These are phyloP conservation scores for Sebastes jordani DNA, from an alignment of 2,797 vertebrate genomes.

Conservation along the genomic window DNA sequence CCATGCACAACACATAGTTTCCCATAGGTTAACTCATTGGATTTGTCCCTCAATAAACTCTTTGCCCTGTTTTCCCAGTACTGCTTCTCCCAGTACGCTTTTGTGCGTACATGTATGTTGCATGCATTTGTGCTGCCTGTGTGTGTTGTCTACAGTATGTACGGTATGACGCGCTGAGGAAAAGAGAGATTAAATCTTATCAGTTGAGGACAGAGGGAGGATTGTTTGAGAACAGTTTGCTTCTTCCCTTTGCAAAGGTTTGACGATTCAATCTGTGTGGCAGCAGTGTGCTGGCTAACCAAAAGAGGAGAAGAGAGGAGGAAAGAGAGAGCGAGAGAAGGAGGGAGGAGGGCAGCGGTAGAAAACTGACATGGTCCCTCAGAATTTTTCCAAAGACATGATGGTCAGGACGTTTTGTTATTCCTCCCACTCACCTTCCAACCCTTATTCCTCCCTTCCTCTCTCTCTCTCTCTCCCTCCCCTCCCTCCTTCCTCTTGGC, in stretches of 20 bases:
- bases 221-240: slow-evolving; percentile 30
- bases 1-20: neutral
- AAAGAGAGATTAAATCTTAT: slow-evolving; percentile 40
- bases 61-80: neutral
- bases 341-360: neutral
- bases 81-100: neutral
- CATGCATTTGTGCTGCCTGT: neutral
- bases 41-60: slow-evolving; percentile 10
- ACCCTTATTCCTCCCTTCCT: slow-evolving; percentile 31
- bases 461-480: neutral
- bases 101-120: neutral
- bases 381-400: slow-evolving; percentile 23
- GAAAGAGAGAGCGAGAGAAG: neutral
- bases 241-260: slow-evolving; percentile 29
- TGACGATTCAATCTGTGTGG: slow-evolving; percentile 32
- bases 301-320: neutral
- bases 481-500: slow-evolving; percentile 43
- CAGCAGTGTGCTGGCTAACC: slow-evolving; percentile 21
- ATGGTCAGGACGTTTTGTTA: slow-evolving; percentile 39
- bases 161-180: neutral
- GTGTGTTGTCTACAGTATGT: neutral
- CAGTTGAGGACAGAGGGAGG: slow-evolving; percentile 37
- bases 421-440: slow-evolving; percentile 57
- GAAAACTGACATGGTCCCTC: slow-evolving; percentile 23
- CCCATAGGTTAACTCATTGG: neutral